A percentile compares a stretch with the other conserved stretches of the same genome.
These are phyloP conservation scores for Vollenhovia emeryi DNA, from an alignment of 1,140 invertebrate species.

Conservation along the genomic window DNA sequence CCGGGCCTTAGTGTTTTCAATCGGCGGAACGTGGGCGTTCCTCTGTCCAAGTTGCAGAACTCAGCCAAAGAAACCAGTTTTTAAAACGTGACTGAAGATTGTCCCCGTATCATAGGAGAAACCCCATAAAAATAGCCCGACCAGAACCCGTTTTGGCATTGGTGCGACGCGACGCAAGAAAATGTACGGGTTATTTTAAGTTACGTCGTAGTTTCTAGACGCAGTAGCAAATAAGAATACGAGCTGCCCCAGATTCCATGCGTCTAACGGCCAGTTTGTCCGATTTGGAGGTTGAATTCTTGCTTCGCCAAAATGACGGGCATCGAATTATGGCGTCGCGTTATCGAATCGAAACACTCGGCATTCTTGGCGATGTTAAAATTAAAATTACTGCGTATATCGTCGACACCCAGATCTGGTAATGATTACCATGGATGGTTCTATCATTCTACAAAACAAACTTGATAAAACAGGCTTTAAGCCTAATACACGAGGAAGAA, in stretches of 20 bases:
- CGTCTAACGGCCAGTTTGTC: background rate
- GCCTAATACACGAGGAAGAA: too few relatives aligned
- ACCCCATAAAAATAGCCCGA: slow-evolving; percentile 68
- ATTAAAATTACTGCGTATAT: background rate
- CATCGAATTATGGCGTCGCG: background rate
- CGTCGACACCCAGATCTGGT: background rate
- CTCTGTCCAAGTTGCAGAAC: background rate
- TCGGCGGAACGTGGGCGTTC: background rate
- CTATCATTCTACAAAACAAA: too few relatives aligned
- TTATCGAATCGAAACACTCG: background rate
- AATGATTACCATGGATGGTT: too few relatives aligned
- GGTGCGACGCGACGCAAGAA: slow-evolving; percentile 11
- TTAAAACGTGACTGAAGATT: slow-evolving; percentile 72
- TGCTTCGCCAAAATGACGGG: background rate
- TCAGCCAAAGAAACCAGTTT: slow-evolving; percentile 69
- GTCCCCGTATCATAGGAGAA: slow-evolving; percentile 66
- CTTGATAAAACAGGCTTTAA: too few relatives aligned
- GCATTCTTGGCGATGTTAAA: background rate
- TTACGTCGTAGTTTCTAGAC: slow-evolving; percentile 35
- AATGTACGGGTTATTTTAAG: slow-evolving; percentile 47
- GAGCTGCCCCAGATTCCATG: slow-evolving; percentile 10
- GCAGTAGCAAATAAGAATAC: slow-evolving; percentile 26
- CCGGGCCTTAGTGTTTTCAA: background rate
- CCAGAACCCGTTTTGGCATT: slow-evolving; percentile 57
- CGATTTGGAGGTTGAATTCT: background rate